Percentiles rank a stretch among this genome's conserved stretches.
Evolutionary conservation across 2,113 vertebrate genomes (phyloP).

Genomic region (Polyodon spathula): DNA sequence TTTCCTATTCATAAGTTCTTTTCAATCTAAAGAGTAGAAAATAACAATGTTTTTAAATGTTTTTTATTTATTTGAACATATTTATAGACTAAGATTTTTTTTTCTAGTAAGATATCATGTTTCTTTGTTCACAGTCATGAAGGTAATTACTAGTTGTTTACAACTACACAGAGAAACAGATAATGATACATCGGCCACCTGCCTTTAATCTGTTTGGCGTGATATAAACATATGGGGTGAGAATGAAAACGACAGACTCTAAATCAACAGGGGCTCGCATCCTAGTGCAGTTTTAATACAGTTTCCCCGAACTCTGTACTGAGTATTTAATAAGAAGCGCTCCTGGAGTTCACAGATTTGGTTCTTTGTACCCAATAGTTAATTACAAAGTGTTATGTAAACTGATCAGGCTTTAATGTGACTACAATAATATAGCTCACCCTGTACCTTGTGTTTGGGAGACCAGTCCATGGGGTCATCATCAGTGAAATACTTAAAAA

Average conservation of each 20-base stretch:
- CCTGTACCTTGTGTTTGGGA: not conserved
- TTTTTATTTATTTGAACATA: too few species aligned
- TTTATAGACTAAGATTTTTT: too few species aligned
- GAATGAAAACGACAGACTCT: not conserved
- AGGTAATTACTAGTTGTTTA: constrained; percentile 22
- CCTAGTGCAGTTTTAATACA: too few species aligned
- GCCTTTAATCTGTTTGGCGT: not conserved
- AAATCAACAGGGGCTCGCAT: not conserved
- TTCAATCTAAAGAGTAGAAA: too few species aligned
- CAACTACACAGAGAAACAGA: constrained; percentile 7
- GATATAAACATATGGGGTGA: not conserved
- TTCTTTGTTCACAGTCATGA: constrained; percentile 22
- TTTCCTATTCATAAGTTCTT: too few species aligned
- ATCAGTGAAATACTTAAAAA: not conserved
- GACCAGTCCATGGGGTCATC: not conserved
- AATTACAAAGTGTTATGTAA: not conserved
- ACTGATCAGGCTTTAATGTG: not conserved
- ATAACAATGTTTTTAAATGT: too few species aligned
- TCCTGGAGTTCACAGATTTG: too few species aligned
- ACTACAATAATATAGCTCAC: not conserved
- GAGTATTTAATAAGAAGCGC: too few species aligned
- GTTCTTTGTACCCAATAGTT: not conserved
- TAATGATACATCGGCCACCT: constrained; percentile 13
- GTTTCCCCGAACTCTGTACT: too few species aligned
- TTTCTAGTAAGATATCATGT: too few species aligned